Evolutionary conservation across 2,113 vertebrate genomes (phyloP).

Genomic region (Scopus umbretta): DNA sequence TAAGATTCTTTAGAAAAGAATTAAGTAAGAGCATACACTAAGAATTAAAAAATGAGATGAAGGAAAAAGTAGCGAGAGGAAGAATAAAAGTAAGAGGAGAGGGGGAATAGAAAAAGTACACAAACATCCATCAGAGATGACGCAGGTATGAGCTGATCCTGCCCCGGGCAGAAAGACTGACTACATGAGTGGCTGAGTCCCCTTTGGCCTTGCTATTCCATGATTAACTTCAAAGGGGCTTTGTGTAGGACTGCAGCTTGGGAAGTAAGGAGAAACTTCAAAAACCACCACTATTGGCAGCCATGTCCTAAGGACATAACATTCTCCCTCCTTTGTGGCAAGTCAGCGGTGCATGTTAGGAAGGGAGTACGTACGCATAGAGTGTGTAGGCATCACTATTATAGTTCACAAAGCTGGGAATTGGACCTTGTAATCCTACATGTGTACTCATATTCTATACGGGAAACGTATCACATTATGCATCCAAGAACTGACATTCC

Average conservation of each 20-base stretch:
- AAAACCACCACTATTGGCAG: background rate
- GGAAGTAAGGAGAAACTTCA: background rate
- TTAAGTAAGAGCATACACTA: background rate
- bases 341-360: background rate
- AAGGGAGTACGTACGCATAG: rapidly evolving
- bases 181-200: background rate
- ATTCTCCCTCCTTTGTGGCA: background rate
- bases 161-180: background rate
- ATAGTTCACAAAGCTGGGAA: background rate
- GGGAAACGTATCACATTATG: background rate
- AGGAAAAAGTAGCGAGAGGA: background rate
- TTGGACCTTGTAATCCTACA: background rate
- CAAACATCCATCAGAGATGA: background rate
- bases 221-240: background rate
- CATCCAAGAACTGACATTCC: background rate
- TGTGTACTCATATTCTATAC: rapidly evolving
- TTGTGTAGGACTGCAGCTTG: background rate
- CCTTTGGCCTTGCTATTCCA: background rate
- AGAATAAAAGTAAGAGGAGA: background rate
- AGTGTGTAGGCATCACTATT: background rate
- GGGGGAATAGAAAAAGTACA: background rate
- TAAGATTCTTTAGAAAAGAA: background rate
- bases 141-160: background rate
- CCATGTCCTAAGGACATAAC: background rate
- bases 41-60: background rate